phyloP scores from a whole-genome alignment of 1,140 invertebrate genomes.

The Sminthurides bifidus region DNA sequence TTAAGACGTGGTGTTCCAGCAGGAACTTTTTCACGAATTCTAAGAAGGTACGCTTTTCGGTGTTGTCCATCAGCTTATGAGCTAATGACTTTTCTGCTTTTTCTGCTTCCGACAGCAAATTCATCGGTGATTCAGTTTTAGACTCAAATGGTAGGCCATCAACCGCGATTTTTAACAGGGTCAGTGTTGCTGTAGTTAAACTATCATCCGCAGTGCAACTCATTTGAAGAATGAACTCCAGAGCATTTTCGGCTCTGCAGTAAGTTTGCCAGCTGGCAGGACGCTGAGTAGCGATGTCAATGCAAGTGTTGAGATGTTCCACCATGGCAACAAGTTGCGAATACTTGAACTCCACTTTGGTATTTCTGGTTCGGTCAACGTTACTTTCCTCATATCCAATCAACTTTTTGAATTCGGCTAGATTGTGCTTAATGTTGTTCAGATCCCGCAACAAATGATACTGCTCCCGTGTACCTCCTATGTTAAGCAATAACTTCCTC shows the following conservation, averaged over 20 bases:
- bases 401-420: slow-evolving; percentile 36
- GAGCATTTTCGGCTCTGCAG: slow-evolving; percentile 58
- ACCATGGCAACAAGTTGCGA: slow-evolving; percentile 83
- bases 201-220: slow-evolving; percentile 81
- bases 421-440: slow-evolving; percentile 50
- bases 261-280: slow-evolving; percentile 92
- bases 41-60: slow-evolving; percentile 29
- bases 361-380: slow-evolving; percentile 14
- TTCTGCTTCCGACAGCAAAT: slow-evolving; percentile 26
- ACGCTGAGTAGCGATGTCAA: slow-evolving; percentile 80
- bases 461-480: slow-evolving; percentile 90
- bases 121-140: slow-evolving; percentile 26
- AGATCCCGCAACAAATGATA: slow-evolving; percentile 87
- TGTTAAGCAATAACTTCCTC: slow-evolving; percentile 77
- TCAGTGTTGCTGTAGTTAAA: slow-evolving; percentile 41
- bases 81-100: slow-evolving; percentile 27
- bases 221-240: slow-evolving; percentile 37
- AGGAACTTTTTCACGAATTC: slow-evolving; percentile 48
- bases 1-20: slow-evolving; percentile 38
- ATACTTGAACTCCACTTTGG: slow-evolving; percentile 51
- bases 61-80: slow-evolving; percentile 27
- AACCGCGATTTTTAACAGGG: slow-evolving; percentile 28
- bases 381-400: slow-evolving; percentile 35
- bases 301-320: slow-evolving; percentile 86
- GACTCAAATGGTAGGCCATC: slow-evolving; percentile 29